These are phyloP conservation scores for Graphium colonna DNA, from an alignment of 2,888 invertebrate species.

Conservation along the genomic window DNA sequence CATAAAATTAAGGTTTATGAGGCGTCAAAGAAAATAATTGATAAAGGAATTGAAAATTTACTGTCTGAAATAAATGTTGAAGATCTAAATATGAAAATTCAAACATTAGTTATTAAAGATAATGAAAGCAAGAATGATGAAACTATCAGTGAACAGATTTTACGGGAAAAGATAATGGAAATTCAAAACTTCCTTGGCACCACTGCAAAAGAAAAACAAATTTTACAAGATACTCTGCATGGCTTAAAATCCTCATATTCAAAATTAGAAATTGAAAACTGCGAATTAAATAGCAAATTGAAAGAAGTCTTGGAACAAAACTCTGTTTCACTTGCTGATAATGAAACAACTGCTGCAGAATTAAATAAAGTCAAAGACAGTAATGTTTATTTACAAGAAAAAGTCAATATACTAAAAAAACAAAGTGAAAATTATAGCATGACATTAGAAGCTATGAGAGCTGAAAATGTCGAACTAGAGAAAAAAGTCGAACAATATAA, in stretches of 20 bases:
- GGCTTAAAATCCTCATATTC: slow-evolving; percentile 23
- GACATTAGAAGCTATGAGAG: slow-evolving; percentile 16
- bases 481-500: slow-evolving; percentile 22
- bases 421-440: slow-evolving; percentile 26
- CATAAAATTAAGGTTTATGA: slow-evolving; percentile 35
- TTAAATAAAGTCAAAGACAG: slow-evolving; percentile 22
- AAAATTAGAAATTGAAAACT: slow-evolving; percentile 4
- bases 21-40: slow-evolving; percentile 16
- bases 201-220: slow-evolving; percentile 5
- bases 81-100: background rate
- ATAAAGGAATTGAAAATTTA: slow-evolving; percentile 8
- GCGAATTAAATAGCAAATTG: slow-evolving; percentile 26
- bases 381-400: slow-evolving; percentile 23
- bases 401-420: slow-evolving; percentile 26
- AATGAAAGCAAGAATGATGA: slow-evolving; percentile 2
- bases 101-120: slow-evolving; percentile 12
- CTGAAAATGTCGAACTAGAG: slow-evolving; percentile 17
- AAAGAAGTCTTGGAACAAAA: slow-evolving; percentile 18
- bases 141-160: slow-evolving; percentile 2
- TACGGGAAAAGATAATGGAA: slow-evolving; percentile 7
- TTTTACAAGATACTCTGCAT: slow-evolving; percentile 25
- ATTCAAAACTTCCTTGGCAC: slow-evolving; percentile 1
- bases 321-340: slow-evolving; percentile 2
- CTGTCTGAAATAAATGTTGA: slow-evolving; percentile 2
- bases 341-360: slow-evolving; percentile 7